Base-by-base conservation (phyloP, 2,888 invertebrate genomes). In the Morinoia aosen region DNA sequence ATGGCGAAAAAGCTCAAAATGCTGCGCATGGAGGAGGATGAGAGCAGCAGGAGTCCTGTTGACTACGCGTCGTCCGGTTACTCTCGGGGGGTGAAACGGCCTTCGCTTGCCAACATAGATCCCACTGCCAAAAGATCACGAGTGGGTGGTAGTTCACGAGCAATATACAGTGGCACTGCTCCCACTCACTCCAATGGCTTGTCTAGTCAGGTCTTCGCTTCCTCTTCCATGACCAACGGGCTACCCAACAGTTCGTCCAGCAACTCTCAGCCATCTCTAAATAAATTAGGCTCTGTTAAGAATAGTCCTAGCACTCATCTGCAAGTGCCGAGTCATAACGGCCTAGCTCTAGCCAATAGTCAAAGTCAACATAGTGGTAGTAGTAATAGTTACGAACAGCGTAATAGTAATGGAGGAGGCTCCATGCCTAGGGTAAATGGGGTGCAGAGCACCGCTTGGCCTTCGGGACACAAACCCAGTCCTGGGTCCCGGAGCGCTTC, bases 251-350 rank as follows among this genome's bases (percentile, higher is more conserved):
- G 57, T 48, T 48, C 56, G 57, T 57, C 56, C 57, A 57, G 12
- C 57, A 93, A 56, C 57, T 48, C 90, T 90, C 57, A 56, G 56
- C 57, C 93, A 57, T 93, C 57, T 56, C 33, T 57, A 57, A n/a
- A 33, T 93, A 93, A 93, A 93, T 57, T 93, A 93, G 93, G 93
- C 93, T 93, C 93, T 93, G 57, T 14, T 93, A 93, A 93, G 93
- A 93, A 93, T 93, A 93, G 93, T 93, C 57, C 93, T 93, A 93
- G 93, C 57, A 57, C 25, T 57, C 40, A 39, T 39, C 57, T 57
- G n/a, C 90, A 90, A 90, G 40, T 90, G 90, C 90, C 90, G 40
- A 93, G 93, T 93, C 93, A 93, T 93, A 90, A 90, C 90, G 93
- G 93, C 33, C 11, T 40, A 40, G 93, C 58, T 57, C 93, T 57